A percentile compares a stretch with the other conserved stretches of the same genome.
phyloP scores from a whole-genome alignment of 2,888 invertebrate genomes.

The Andrena fulva region DNA sequence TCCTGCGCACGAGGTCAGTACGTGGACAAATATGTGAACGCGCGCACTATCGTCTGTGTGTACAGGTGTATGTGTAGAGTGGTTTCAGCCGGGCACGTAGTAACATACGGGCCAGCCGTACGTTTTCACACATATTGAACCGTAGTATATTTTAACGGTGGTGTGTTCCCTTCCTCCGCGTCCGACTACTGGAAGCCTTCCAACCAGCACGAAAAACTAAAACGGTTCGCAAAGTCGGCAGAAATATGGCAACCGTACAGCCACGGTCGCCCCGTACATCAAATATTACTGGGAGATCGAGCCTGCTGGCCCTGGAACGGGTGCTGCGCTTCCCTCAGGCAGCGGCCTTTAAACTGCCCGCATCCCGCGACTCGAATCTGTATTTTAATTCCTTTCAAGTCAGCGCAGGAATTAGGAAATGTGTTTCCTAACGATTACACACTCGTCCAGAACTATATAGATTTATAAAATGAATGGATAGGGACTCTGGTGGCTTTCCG shows the following conservation, averaged over 20 bases:
- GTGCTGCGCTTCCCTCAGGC: neutral
- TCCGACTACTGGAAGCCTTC: constrained; percentile 78
- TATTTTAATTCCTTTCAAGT: constrained; percentile 24
- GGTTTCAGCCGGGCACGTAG: constrained; percentile 36
- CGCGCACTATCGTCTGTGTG: neutral
- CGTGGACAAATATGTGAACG: constrained; percentile 56
- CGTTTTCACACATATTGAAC: constrained; percentile 79
- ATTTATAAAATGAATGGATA: neutral
- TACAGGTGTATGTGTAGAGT: constrained; percentile 7
- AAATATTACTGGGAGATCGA: constrained; percentile 76
- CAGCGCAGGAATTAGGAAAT: neutral
- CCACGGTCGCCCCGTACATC: constrained; percentile 77
- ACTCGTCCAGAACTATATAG: neutral
- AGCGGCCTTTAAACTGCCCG: constrained; percentile 4
- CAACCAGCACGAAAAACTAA: constrained; percentile 80
- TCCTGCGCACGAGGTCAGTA: constrained; percentile 41
- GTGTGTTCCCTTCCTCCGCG: constrained; percentile 46
- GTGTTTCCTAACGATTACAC: neutral
- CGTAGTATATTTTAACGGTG: constrained; percentile 74
- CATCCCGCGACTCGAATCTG: constrained; percentile 12
- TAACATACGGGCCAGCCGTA: constrained; percentile 72
- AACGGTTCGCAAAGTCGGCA: constrained; percentile 81
- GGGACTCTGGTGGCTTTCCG: too few relatives aligned
- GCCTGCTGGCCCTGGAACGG: constrained; percentile 16
- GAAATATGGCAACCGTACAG: constrained; percentile 80